Conservation (phyloP, 2,113 vertebrate species). For the Synchiropus splendidus region DNA sequence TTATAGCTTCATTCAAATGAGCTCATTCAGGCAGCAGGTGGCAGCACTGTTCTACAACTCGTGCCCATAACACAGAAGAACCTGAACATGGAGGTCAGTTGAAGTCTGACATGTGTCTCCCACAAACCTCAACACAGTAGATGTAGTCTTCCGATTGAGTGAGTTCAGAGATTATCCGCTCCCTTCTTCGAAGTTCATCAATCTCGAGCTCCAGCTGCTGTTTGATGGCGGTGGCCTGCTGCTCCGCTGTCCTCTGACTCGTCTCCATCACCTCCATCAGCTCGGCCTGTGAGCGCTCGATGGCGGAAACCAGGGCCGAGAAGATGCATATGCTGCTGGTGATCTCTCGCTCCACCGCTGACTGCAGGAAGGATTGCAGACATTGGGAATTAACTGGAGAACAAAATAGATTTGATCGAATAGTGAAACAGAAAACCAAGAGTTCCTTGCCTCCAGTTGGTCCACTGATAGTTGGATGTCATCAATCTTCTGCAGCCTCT, state of each 20-base stretch:
- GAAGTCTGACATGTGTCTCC: too few species aligned
- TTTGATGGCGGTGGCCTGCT: conserved; percentile 42
- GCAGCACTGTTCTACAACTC: too few species aligned
- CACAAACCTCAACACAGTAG: conserved; percentile 46
- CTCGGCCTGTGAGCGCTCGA: conserved; percentile 50
- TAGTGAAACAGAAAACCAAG: conserved; percentile 20
- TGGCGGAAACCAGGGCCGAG: conserved; percentile 26
- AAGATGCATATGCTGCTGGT: conserved; percentile 39
- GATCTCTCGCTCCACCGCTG: conserved; percentile 38
- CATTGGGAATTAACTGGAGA: too few species aligned
- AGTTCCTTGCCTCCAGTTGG: conserved; percentile 50
- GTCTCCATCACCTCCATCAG: conserved; percentile 54
- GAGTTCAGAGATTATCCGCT: conserved; percentile 33
- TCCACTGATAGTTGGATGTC: conserved; percentile 45
- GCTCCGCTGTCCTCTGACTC: conserved; percentile 30
- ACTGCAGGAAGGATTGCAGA: conserved; percentile 18
- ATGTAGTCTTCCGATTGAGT: conserved; percentile 38
- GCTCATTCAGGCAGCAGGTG: too few species aligned
- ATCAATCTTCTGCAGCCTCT: conserved; percentile 47
- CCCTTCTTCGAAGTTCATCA: conserved; percentile 38
- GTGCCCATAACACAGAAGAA: too few species aligned
- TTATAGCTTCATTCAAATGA: too few species aligned
- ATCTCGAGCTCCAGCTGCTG: conserved; percentile 59
- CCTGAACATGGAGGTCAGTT: too few species aligned
- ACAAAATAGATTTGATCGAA: not conserved